A percentile compares a stretch with the other conserved stretches of the same genome.
Evolutionary conservation across 2,797 vertebrate genomes (phyloP).

Genomic region (Pipistrellus kuhlii): DNA sequence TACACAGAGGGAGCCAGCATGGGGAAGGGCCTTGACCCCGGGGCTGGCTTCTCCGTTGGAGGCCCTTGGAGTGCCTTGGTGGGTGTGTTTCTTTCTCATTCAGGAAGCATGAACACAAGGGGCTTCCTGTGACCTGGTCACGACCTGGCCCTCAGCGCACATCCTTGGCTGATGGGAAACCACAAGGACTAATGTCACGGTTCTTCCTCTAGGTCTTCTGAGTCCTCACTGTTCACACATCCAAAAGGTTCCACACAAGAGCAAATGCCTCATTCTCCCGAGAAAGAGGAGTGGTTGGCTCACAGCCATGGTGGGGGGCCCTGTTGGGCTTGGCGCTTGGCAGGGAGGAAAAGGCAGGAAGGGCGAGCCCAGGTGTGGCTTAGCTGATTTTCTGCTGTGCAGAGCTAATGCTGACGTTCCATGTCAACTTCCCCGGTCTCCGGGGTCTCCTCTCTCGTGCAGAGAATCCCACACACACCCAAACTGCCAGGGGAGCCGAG

Average conservation of each 20-base stretch:
- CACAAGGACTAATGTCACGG: background rate
- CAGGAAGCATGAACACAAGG: conserved; percentile 31
- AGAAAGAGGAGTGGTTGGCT: conserved; percentile 29
- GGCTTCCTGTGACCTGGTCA: background rate
- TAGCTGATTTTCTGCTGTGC: conserved; percentile 63
- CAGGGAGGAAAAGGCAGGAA: background rate
- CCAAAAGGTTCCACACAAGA: conserved; percentile 47
- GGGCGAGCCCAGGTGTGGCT: background rate
- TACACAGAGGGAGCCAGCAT: background rate
- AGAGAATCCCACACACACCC: conserved; percentile 50
- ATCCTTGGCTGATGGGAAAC: background rate
- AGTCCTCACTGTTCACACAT: conserved; percentile 35
- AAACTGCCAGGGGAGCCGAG: conserved; percentile 34
- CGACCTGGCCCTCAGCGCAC: background rate
- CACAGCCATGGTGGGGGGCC: background rate
- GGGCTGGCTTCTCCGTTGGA: background rate
- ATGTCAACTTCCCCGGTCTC: conserved; percentile 57
- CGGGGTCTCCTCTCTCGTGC: conserved; percentile 30
- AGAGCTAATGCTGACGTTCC: conserved; percentile 54
- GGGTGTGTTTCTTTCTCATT: conserved; percentile 44
- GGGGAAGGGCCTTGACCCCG: background rate
- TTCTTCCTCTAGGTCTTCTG: conserved; percentile 53
- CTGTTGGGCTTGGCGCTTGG: background rate
- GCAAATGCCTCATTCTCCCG: conserved; percentile 61
- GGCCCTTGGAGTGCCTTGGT: conserved; percentile 66